A percentile compares a stretch with the other conserved stretches of the same genome.
Evolutionary conservation across 2,888 invertebrate genomes (phyloP).

Genomic region (Agrotis clavis): DNA sequence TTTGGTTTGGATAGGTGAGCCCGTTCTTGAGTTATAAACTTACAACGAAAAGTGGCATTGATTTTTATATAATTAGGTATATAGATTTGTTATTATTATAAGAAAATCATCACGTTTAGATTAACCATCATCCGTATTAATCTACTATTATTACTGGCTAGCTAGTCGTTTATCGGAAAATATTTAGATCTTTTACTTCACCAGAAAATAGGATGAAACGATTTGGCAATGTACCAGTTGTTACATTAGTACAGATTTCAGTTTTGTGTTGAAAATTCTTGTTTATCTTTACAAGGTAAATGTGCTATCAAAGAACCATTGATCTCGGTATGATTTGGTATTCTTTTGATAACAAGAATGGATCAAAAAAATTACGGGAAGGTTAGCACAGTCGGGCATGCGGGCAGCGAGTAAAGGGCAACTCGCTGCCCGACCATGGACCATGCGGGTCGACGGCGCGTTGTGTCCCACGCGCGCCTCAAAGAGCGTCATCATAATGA

Average conservation of each 20-base stretch:
- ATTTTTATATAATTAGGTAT: too few species aligned
- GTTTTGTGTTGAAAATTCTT: slow-evolving; percentile 15
- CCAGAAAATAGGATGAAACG: slow-evolving; percentile 15
- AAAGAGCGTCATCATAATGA: too few species aligned
- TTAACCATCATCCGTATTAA: background rate
- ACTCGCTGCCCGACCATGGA: too few species aligned
- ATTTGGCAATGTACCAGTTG: slow-evolving; percentile 38
- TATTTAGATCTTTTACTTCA: slow-evolving; percentile 29
- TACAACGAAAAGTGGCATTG: too few species aligned
- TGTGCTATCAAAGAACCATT: slow-evolving; percentile 11
- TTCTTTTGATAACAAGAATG: background rate
- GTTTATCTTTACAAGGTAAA: slow-evolving; percentile 27
- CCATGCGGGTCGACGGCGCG: too few species aligned
- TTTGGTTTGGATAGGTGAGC: too few species aligned
- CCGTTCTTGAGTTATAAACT: too few species aligned
- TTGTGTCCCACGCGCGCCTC: too few species aligned
- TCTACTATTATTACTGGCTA: slow-evolving; percentile 5
- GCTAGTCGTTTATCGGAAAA: background rate
- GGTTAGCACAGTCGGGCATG: too few species aligned
- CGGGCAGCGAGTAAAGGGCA: too few species aligned
- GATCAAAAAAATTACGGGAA: too few species aligned
- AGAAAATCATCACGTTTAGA: background rate
- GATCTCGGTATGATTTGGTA: background rate
- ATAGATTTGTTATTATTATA: too few species aligned
- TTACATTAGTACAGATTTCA: slow-evolving; percentile 35